phyloP scores from a whole-genome alignment of 2,888 invertebrate species.

The Linnaemya vulpina region DNA sequence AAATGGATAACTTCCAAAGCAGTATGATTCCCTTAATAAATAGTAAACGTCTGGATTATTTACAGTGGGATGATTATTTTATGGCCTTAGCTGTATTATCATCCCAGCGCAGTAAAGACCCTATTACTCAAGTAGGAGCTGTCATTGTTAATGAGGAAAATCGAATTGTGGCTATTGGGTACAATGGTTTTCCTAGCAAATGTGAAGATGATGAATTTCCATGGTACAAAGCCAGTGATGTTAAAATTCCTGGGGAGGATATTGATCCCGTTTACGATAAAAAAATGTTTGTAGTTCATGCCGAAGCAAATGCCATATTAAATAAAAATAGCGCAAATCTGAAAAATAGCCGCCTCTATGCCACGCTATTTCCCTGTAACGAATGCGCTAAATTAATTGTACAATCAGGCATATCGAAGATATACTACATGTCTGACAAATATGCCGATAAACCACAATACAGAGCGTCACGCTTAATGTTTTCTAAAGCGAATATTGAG shows the following conservation, averaged over 20 bases:
- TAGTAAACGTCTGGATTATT: slow-evolving; percentile 86
- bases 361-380: slow-evolving; percentile 97
- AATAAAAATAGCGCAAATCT: slow-evolving; percentile 93
- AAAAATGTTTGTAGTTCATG: slow-evolving; percentile 96
- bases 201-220: slow-evolving; percentile 95
- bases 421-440: slow-evolving; percentile 93
- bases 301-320: slow-evolving; percentile 98
- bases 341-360: slow-evolving; percentile 92
- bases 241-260: slow-evolving; percentile 14
- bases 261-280: slow-evolving; percentile 88
- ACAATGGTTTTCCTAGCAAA: slow-evolving; percentile 97
- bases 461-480: slow-evolving; percentile 91
- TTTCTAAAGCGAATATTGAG: slow-evolving; percentile 89
- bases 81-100: slow-evolving; percentile 96
- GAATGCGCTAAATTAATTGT: slow-evolving; percentile 99
- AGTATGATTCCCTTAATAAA: slow-evolving; percentile 47
- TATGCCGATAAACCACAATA: slow-evolving; percentile 87
- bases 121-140: slow-evolving; percentile 95
- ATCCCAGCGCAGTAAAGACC: slow-evolving; percentile 97
- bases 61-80: slow-evolving; percentile 97
- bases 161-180: slow-evolving; percentile 96
- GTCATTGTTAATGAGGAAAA: slow-evolving; percentile 94
- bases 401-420: slow-evolving; percentile 93
- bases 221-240: slow-evolving; percentile 88
- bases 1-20: not conserved